A percentile compares a stretch with the other conserved stretches of the same genome.
phyloP scores from a whole-genome alignment of 2,888 invertebrate species.

The Synergus itoensis region DNA sequence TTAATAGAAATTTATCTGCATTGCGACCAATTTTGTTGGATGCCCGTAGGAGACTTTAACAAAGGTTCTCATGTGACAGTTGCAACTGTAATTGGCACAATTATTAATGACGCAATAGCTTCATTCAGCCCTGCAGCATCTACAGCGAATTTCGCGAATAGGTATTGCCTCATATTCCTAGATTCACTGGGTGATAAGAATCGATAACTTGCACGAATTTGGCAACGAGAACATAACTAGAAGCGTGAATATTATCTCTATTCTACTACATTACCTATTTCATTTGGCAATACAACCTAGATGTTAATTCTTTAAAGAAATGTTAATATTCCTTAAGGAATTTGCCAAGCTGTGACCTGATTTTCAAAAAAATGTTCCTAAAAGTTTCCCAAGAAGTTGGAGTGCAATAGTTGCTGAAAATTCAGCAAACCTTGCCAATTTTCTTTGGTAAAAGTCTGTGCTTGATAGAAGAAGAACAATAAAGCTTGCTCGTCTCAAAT shows the following conservation, averaged over 20 bases:
- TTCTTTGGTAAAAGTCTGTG: background rate
- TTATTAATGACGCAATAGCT: conserved; percentile 6
- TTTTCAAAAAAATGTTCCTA: background rate
- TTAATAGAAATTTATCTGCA: background rate
- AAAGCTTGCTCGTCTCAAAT: background rate
- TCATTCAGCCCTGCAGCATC: background rate
- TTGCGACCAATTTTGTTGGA: background rate
- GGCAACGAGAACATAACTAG: background rate
- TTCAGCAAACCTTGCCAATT: background rate
- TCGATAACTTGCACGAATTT: background rate
- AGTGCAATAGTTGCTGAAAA: background rate
- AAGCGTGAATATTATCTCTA: background rate
- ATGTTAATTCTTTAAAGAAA: no score
- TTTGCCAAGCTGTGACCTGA: no score
- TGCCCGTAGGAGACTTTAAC: background rate
- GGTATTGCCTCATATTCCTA: background rate
- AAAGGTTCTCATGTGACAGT: background rate
- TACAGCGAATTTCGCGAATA: background rate
- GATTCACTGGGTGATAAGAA: background rate
- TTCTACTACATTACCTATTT: background rate
- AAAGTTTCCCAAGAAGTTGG: background rate
- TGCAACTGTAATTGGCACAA: background rate
- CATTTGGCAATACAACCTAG: background rate
- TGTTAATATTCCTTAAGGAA: no score
- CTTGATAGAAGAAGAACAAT: conserved; percentile 5